Evolutionary conservation across 37 sponge, comb jelly and placozoan genomes (phyloP), one percentile per base, ranked within the genome.

Genomic region (Ephydatia muelleri): DNA sequence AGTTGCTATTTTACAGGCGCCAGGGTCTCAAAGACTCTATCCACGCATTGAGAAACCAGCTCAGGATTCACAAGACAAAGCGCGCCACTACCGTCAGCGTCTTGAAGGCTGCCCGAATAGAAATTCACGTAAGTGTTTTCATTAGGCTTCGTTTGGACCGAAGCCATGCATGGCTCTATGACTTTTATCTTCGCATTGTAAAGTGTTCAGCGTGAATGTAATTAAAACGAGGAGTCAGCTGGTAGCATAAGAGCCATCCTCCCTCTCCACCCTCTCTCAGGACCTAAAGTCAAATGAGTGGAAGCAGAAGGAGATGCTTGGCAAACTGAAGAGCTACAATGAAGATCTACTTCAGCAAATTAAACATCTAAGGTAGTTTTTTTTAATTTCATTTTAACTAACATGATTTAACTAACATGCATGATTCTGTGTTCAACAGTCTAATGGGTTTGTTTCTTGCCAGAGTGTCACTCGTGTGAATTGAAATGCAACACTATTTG

Each of bases 31-130:
- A 84, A 22, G 49, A 78, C 29, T 73, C 84, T 25, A 70, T 89
- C 23, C 38, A 70, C 11, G 38, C 37, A n/a, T 68, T 89, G 33
- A 43, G 89, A 49, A 84, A 89, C 21, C 89, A 89, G 80, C 84
- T 89, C 1, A 30, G n/a, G 72, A 73, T 26, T 25, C 69, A 47
- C 30, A 73, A 49, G 32, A 89, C 89, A 34, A 83, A 73, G n/a
- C 78, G 49, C 12, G 80, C 84, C 0, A 30, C 89, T 30, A 78
- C 79, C 21, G 84, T 79, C 25, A 84, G 75, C 19, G 76, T 89
- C 4, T 70, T 89, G 27, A 65, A 79, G 21, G 84, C 89, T 2
- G 83, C 89, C 2, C 34, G 80, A 43, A 67, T 80, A 28, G 89
- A 89, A 36, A 89, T 89, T 25, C 65, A 73, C 75, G 89, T 89